A percentile compares a stretch with the other conserved stretches of the same genome.
phyloP scores from a whole-genome alignment of 2,888 invertebrate species.

The Drosophila maculinotata region DNA sequence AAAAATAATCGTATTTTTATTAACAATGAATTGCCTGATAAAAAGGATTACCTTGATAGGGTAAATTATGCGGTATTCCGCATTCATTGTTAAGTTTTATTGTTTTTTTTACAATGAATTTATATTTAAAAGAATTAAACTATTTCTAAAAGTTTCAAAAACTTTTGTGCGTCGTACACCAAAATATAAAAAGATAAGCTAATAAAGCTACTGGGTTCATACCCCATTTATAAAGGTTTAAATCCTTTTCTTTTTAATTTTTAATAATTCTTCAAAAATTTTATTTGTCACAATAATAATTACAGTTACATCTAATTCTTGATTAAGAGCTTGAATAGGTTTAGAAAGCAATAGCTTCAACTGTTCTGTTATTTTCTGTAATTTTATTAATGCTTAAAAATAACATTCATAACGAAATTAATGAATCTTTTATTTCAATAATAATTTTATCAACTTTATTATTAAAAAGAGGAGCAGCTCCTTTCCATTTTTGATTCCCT shows the following conservation, averaged over 20 bases:
- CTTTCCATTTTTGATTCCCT: constrained; percentile 88
- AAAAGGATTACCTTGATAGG: constrained; percentile 89
- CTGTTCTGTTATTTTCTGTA: constrained; percentile 86
- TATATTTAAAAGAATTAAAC: constrained; percentile 88
- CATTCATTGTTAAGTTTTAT: constrained; percentile 42
- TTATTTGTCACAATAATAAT: constrained; percentile 86
- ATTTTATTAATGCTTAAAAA: constrained; percentile 79
- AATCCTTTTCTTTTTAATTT: constrained; percentile 86
- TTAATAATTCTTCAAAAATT: constrained; percentile 85
- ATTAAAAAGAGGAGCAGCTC: constrained; percentile 87
- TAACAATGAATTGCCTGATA: constrained; percentile 69
- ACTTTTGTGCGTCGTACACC: constrained; percentile 88
- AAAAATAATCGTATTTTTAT: constrained; percentile 17
- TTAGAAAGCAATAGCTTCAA: constrained; percentile 88
- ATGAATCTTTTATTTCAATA: constrained; percentile 68
- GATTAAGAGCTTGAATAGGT: constrained; percentile 87
- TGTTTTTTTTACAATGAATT: constrained; percentile 24
- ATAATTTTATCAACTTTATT: constrained; percentile 84
- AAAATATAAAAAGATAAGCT: constrained; percentile 88
- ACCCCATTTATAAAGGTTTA: constrained; percentile 85
- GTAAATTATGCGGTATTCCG: constrained; percentile 66
- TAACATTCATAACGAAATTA: constrained; percentile 79
- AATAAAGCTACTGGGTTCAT: constrained; percentile 86
- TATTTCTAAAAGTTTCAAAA: constrained; percentile 88
- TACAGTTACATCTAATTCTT: constrained; percentile 86